Evolutionary conservation across 2,113 vertebrate genomes (phyloP), one percentile per base, ranked within the genome.

Genomic region (Gnathonemus longibarbis): DNA sequence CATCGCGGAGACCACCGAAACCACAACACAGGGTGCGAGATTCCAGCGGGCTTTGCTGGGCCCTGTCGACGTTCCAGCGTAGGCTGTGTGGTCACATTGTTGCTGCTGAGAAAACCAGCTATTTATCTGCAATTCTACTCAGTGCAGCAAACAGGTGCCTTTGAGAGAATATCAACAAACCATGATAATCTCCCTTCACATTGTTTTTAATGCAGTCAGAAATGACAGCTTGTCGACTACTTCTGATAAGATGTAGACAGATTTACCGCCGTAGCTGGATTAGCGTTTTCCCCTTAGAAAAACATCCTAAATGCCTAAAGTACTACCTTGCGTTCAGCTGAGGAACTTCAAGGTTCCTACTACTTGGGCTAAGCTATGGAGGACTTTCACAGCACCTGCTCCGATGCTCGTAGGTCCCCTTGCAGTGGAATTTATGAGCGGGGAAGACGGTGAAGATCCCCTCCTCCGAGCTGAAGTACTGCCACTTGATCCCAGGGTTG

Each of bases 391-490:
- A 90, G 0, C 97, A 99, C 98, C 98, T 97, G 96, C 98, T 99
- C 91, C 98, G 98, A 92, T 99, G 98, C 70, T 99, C 98, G 0
- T 98, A 99, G 93, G 93, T 98, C 91, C 97, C 96, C 91, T 99
- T 99, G 94, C 98, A 99, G 45, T 97, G 97, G 94, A 99, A 99
- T 94, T 99, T 99, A 95, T 99, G 98, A 15, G 98, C 98, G 5
- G 98, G 98, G 91, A 99, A 99, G 84, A 99, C 97, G 0, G 98
- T 99, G 93, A 99, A 99, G 94, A 99, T 99, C 45, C 98, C 98
- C 95, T 99, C 98, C 95, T 99, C 98, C 0, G 98, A 99, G 95
- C 98, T 99, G 96, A 99, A 99, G 94, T 99, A 99, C 89, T 99
- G 98, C 98, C 98, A 99, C 91, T 99, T 99, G 91, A 99, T 99